Base-by-base conservation (phyloP, 2,113 vertebrate genomes). In the Psophia crepitans region DNA sequence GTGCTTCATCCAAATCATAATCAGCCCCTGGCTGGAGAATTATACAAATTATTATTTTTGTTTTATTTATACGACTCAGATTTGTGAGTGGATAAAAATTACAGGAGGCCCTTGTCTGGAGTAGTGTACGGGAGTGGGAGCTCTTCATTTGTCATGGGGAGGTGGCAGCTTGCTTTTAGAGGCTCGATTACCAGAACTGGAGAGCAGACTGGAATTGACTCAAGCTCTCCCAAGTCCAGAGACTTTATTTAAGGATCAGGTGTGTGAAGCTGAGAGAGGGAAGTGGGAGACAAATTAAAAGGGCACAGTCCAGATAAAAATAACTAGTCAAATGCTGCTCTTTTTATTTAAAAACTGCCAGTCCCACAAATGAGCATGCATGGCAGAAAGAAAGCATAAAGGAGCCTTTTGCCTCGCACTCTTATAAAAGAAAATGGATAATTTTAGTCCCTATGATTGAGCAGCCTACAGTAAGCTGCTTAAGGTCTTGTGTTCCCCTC, bases 1-100 rank as follows among this genome's bases (percentile, higher is more conserved):
- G 58, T 75, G 73, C 73, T 96, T 92, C 75, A 93, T 82, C 75
- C 84, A 98, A 93, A 86, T 87, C 63, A 94, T 89, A 65, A 93
- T 85, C 90, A 95, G 58, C 27, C 43, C 87, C 76, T 92, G 73
- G 32, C 17, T 79, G 33, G 44, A 75, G 53, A 73, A 89, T 89
- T 69, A 75, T 75, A 92, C 70, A 77, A 91, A 73, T 81, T 87
- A 56, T 61, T 89, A 35, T 28, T 90, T 90, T 81, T 84, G 41
- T 43, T 88, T 89, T 85, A 49, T 80, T 85, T 91, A 70, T 18
- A 65, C 51, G 57, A 58, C 23, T 65, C 56, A 82, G 54, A 60
- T 26, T 51, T 69, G 44, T 82, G 48, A 81, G 66, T 27, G 63
- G 41, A 84, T 60, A 79, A 87, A 88, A 87, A 77, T 39, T 57